Evolutionary conservation across 1,140 invertebrate species (phyloP).

Genomic region (Pararge aegeria): DNA sequence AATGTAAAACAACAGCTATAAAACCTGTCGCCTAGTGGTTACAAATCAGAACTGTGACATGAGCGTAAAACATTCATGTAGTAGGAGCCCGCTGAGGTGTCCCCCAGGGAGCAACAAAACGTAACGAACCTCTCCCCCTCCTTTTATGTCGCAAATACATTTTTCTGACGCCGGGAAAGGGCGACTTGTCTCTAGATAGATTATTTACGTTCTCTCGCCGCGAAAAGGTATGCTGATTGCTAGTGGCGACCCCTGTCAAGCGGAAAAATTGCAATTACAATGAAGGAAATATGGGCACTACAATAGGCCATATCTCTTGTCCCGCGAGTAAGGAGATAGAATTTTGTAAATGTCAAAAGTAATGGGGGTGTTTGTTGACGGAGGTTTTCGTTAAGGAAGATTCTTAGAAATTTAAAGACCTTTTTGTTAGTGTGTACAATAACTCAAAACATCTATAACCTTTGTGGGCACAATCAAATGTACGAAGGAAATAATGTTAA

Average conservation of each 20-base stretch:
- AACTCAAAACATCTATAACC: background rate
- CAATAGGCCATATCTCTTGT: conserved; percentile 19
- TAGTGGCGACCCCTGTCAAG: conserved; percentile 44
- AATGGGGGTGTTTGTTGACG: conserved; percentile 2
- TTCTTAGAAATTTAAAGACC: background rate
- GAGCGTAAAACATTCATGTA: conserved; percentile 66
- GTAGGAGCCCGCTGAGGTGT: conserved; percentile 37
- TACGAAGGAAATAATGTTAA: no score
- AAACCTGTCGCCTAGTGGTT: conserved; percentile 53
- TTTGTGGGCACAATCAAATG: no score
- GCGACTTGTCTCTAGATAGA: conserved; percentile 54
- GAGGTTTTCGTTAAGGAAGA: background rate
- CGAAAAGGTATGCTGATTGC: conserved; percentile 55
- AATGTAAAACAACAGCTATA: conserved; percentile 29
- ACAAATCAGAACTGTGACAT: conserved; percentile 60
- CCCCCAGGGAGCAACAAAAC: conserved; percentile 65
- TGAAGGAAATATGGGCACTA: conserved; percentile 27
- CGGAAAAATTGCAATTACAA: conserved; percentile 45
- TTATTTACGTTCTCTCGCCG: conserved; percentile 66
- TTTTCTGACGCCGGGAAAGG: conserved; percentile 47
- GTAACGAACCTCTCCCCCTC: conserved; percentile 62
- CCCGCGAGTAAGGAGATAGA: conserved; percentile 18
- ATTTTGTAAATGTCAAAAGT: conserved; percentile 24
- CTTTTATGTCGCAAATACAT: conserved; percentile 65
- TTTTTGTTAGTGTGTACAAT: background rate